Base-by-base conservation (phyloP, 2,888 invertebrate species). In the Stenodema calcarata region DNA sequence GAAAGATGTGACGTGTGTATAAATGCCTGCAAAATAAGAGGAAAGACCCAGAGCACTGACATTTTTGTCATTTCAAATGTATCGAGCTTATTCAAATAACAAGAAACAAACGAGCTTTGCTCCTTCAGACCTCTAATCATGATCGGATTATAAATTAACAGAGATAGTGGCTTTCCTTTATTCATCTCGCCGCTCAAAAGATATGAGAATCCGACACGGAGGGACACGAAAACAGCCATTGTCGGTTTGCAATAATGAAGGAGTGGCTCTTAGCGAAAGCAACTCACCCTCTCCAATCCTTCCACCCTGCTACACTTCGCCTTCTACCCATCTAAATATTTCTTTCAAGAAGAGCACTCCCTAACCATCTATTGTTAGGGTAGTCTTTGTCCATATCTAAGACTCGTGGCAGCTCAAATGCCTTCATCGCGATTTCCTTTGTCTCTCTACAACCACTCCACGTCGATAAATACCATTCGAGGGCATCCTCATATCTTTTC, bases 301-400 rank as follows among this genome's bases (percentile, higher is more conserved):
- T 35, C 69, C 62, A 35, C 82, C 28, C 9, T 42, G 69, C 62
- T 28, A n/a, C 30, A 54, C 16, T 35, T 18, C 30, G 14, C 54
- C 50, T 42, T 79, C 69, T 62, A 28, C 27, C 84, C 84, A 73
- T 70, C 84, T 82, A 84, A 84, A 84, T 84, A 84, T 84, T 84
- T 84, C 84, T 84, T 84, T 73, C 70, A 70, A 84, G 73, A 30
- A 69, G 62, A 80, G 80, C 30, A 47, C 82, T 42, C 23, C 82
- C 82, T 70, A 82, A 82, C 82, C 82, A 82, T 82, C 82, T 73
- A 84, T 84, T 84, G 84, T 84, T 73, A 35, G 75, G 35, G 42
- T 27, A 47, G 84, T 50, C 84, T 73, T 84, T 84, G 84, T 84
- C 84, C 84, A 84, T 84, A 84, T 84, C 84, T 73, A 44, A 84